A percentile compares a stretch with the other conserved stretches of the same genome.
phyloP scores from a whole-genome alignment of 64 coral and sea anemone genomes.

The Pachyseris speciosa region DNA sequence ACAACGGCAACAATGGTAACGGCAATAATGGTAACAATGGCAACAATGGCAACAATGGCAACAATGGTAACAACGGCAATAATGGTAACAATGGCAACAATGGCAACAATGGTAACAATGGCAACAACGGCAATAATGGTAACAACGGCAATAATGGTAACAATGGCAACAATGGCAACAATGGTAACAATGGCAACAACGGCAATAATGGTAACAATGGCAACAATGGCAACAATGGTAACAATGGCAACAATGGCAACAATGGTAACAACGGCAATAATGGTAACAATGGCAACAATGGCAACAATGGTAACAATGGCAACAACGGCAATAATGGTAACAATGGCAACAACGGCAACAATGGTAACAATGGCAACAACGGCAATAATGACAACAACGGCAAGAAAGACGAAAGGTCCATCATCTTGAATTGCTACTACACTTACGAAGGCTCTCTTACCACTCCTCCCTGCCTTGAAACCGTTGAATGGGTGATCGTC shows the following conservation, averaged over 20 bases:
- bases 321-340: constrained; percentile 1
- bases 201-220: background rate
- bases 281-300: background rate
- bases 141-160: background rate
- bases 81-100: background rate
- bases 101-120: background rate
- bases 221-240: background rate
- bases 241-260: background rate
- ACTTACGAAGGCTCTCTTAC: constrained; percentile 61
- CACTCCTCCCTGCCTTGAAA: constrained; percentile 54
- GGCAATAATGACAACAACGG: background rate
- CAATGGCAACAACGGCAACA: background rate
- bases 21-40: background rate
- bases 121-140: background rate
- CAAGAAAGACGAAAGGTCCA: background rate
- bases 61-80: background rate
- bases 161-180: background rate
- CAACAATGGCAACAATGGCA: too few species aligned
- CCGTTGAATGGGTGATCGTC: constrained; percentile 7
- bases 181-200: too few species aligned
- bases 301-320: background rate
- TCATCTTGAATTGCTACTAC: constrained; percentile 8
- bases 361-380: constrained; percentile 11
- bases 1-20: background rate
- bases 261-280: background rate